These are phyloP conservation scores for Idris sp. DNA, from an alignment of 1,140 invertebrate genomes.

Conservation along the genomic window DNA sequence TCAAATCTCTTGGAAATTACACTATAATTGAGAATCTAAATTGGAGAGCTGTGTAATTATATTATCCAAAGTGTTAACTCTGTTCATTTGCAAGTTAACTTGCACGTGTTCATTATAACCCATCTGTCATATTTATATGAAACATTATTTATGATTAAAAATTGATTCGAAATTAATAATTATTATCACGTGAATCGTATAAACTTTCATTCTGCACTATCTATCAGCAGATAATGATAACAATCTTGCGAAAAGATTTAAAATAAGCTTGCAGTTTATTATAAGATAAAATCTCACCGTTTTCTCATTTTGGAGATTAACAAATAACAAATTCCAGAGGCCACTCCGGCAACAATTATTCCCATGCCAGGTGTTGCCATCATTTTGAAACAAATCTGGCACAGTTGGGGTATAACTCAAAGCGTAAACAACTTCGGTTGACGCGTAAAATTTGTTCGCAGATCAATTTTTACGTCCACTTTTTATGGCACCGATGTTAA, in stretches of 20 bases:
- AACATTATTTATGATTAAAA: no score
- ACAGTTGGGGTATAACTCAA: conserved; percentile 13
- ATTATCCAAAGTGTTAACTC: conserved; percentile 4
- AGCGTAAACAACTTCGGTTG: conserved; percentile 5
- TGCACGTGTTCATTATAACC: background rate
- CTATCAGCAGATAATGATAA: no score
- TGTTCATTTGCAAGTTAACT: background rate
- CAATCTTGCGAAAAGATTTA: no score
- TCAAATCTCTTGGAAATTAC: conserved; percentile 17
- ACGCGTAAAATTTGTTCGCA: conserved; percentile 15
- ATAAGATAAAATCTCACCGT: conserved; percentile 61
- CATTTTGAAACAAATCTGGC: conserved; percentile 59
- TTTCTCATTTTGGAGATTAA: conserved; percentile 59
- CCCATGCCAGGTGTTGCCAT: conserved; percentile 66
- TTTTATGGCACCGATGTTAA: conserved; percentile 11
- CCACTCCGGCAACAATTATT: conserved; percentile 65
- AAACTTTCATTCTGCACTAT: no score
- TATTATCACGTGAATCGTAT: background rate
- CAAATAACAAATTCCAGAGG: conserved; percentile 71
- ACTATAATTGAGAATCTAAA: conserved; percentile 25
- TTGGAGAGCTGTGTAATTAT: conserved; percentile 9
- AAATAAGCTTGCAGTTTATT: no score
- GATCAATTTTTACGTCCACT: conserved; percentile 9
- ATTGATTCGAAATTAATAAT: no score
- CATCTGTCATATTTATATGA: background rate